Evolutionary conservation across 2,797 vertebrate genomes (phyloP).

Genomic region (Enteromius radiatus): DNA sequence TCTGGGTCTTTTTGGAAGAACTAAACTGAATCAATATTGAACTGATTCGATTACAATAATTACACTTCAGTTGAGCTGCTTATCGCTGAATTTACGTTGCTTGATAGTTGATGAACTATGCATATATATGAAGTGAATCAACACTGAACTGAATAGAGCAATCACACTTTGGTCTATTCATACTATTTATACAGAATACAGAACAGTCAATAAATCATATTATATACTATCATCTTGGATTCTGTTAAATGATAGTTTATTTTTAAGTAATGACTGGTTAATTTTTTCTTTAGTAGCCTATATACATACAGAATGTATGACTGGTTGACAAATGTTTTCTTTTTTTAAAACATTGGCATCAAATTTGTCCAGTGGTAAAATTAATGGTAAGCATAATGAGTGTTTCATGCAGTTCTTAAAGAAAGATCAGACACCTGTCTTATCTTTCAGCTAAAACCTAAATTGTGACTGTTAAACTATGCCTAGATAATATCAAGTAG

Average conservation of each 20-base stretch:
- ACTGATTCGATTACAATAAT: background rate
- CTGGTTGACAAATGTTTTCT: background rate
- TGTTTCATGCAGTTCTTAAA: background rate
- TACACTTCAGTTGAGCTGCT: background rate
- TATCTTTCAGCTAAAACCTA: background rate
- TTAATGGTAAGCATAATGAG: background rate
- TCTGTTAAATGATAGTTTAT: too few species aligned
- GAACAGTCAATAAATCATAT: too few species aligned
- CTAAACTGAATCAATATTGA: background rate
- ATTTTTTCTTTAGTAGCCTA: too few species aligned
- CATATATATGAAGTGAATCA: too few species aligned
- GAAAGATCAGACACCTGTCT: background rate
- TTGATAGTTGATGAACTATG: too few species aligned
- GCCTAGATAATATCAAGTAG: background rate
- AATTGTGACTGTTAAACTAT: background rate
- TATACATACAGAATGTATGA: background rate
- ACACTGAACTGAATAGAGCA: background rate
- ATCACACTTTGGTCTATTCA: background rate
- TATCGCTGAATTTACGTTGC: background rate
- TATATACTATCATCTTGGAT: background rate
- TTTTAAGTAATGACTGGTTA: too few species aligned
- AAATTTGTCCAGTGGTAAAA: background rate
- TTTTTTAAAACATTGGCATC: background rate
- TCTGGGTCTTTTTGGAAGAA: background rate
- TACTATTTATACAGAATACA: too few species aligned